Evolutionary conservation across 2,113 vertebrate species (phyloP).

Genomic region (Trochalopteron elliotii): DNA sequence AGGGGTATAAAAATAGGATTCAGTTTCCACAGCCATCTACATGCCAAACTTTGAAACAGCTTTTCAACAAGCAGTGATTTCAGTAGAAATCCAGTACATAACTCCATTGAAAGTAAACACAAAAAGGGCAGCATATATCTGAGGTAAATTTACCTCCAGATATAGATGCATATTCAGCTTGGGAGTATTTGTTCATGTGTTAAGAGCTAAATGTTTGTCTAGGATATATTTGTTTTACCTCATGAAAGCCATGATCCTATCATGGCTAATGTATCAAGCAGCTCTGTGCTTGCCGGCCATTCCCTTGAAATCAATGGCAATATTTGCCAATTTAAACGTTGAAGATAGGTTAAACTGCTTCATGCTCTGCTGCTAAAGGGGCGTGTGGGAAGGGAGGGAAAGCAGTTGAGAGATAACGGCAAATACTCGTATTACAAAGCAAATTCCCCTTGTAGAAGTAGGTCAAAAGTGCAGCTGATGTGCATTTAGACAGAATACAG

Average conservation of each 20-base stretch:
- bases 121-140: not conserved
- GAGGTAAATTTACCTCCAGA: not conserved
- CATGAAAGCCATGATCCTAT: not conserved
- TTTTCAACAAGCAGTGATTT: not conserved
- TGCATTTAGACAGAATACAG: not conserved
- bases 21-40: not conserved
- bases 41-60: not conserved
- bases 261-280: not conserved
- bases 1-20: not conserved
- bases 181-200: not conserved
- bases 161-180: not conserved
- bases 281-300: not conserved
- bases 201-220: not conserved
- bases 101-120: not conserved
- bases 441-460: not conserved
- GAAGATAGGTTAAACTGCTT: not conserved
- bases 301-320: not conserved
- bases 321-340: not conserved
- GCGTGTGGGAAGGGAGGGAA: not conserved
- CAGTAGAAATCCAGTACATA: not conserved
- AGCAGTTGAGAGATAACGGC: not conserved
- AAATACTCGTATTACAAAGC: not conserved
- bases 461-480: not conserved
- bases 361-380: not conserved
- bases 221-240: not conserved